phyloP scores from a whole-genome alignment of 2,797 vertebrate genomes.

The Choloepus didactylus region DNA sequence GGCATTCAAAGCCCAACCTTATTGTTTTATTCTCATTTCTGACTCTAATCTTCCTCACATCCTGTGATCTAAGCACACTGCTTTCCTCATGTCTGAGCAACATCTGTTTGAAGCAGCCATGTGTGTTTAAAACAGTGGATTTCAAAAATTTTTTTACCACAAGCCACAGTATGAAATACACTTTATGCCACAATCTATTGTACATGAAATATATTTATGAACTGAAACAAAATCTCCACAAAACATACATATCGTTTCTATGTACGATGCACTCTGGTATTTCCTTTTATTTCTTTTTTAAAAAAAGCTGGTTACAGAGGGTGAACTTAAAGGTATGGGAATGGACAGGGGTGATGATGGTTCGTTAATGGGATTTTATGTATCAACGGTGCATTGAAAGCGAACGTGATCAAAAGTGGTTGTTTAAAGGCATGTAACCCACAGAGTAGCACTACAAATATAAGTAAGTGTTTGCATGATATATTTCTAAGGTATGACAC shows the following conservation, averaged over 20 bases:
- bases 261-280: not conserved
- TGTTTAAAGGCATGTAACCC: no score
- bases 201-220: constrained; percentile 39
- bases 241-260: constrained; percentile 25
- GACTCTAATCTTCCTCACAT: constrained; percentile 20
- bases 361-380: no score
- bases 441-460: no score
- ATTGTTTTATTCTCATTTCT: constrained; percentile 11
- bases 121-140: constrained; percentile 8
- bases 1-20: not conserved
- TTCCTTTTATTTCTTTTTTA: constrained; percentile 45
- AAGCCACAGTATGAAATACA: constrained; percentile 30
- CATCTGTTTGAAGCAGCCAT: constrained; percentile 30
- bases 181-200: constrained; percentile 30
- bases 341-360: no score
- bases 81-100: constrained; percentile 49
- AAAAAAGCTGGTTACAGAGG: constrained; percentile 42
- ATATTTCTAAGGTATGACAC: no score
- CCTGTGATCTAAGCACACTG: not conserved
- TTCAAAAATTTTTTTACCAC: constrained; percentile 35
- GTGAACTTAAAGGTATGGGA: no score
- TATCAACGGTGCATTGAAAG: no score
- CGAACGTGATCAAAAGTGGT: no score
- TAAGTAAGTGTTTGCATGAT: no score
- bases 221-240: constrained; percentile 45